A percentile compares a stretch with the other conserved stretches of the same genome.
These are phyloP conservation scores for Stratiolaelaps scimitus DNA, from an alignment of 1,140 invertebrate species.

Conservation along the genomic window DNA sequence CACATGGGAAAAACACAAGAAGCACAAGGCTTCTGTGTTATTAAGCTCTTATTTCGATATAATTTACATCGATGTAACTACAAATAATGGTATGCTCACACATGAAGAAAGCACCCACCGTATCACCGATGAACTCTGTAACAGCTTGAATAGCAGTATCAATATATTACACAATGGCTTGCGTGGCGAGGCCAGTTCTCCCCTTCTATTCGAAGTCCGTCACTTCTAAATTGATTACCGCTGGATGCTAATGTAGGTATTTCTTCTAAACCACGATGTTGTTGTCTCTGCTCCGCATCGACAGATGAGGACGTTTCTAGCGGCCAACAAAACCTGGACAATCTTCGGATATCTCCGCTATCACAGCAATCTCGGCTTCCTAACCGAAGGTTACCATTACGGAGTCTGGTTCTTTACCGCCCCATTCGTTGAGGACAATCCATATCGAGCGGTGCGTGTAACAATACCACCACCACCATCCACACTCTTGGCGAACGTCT, in stretches of 20 bases:
- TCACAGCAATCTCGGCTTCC: not conserved
- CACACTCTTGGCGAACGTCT: too few relatives aligned
- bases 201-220: not conserved
- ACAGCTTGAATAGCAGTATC: not conserved
- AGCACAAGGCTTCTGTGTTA: too few relatives aligned
- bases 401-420: not conserved
- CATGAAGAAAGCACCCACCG: not conserved
- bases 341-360: conserved; percentile 14
- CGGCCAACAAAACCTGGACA: not conserved
- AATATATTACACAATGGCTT: not conserved
- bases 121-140: not conserved
- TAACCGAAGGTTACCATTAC: not conserved
- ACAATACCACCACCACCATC: too few relatives aligned
- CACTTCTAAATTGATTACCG: too few relatives aligned
- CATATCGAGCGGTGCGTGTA: not conserved
- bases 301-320: conserved; percentile 6
- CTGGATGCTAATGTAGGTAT: too few relatives aligned
- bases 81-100: too few relatives aligned
- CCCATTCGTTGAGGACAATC: not conserved
- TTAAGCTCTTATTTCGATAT: too few relatives aligned
- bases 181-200: not conserved
- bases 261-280: too few relatives aligned
- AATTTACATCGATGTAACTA: too few relatives aligned
- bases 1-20: too few relatives aligned
- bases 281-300: not conserved